Base-by-base conservation (phyloP, 2,113 vertebrate genomes). In the Polypterus bichir region DNA sequence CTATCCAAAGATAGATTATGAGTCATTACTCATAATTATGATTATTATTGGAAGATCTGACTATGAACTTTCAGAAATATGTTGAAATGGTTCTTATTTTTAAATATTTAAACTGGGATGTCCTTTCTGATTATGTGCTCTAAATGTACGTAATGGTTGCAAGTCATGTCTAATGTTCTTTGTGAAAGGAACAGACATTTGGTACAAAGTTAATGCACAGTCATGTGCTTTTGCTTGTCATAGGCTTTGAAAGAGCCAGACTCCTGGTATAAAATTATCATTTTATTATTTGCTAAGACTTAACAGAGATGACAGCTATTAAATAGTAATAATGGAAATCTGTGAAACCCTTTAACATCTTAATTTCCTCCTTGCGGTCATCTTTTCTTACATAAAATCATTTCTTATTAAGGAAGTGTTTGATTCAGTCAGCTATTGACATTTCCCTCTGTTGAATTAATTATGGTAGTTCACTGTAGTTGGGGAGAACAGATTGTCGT, bases 341-440 rank as follows among this genome's bases (percentile, higher is more conserved):
- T 62, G 44, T 62, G 56, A 58, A 62, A 58, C 61, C 51, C 53
- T 52, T 57, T 57, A 49, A 49, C 47, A 61, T 45, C 59, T 61
- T 60, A 65, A 65, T 65, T 61, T 65, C 54, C 60, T 61, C 59
- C 45, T 56, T 47, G 27, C 4, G 56, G 56, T 45, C 56, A 58
- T 10, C 44, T 58, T 58, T 58, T 7, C 56, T 44, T 44, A 45
- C 46, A 58, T 58, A 9, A 58, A 58, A 58, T 58, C n/a, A 58
- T 58, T 58, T 9, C 56, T 58, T 9, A 58, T 58, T 58, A 45
- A 58, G 44, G 6, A 9, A 58, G 3, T 27, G 11, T 27, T 45
- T 58, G 56, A 62, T 62, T 62, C 47, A 54, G 44, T 62, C 10
- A 44, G 8, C 4, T 62, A 62, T 62, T 62, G 60, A 51, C 44